A percentile compares a stretch with the other conserved stretches of the same genome.
Evolutionary conservation across 2,888 invertebrate species (phyloP).

Genomic region (Scaptodrosophila latifasciaeformis): DNA sequence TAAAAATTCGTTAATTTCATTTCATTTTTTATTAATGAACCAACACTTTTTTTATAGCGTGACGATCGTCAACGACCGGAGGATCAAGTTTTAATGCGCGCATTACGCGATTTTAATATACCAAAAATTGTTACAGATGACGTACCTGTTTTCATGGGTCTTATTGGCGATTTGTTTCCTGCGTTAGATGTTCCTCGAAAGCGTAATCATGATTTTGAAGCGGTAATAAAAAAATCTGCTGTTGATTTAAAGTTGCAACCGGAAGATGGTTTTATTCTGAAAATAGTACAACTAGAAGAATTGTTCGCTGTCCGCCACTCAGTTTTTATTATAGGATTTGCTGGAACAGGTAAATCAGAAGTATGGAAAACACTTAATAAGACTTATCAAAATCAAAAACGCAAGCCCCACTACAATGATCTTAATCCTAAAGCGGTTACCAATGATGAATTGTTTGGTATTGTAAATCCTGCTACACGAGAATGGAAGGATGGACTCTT

Average conservation of each 20-base stretch:
- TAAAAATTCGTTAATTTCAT: no score
- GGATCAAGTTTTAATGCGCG: constrained; percentile 95
- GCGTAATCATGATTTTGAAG: constrained; percentile 89
- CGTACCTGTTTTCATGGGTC: constrained; percentile 92
- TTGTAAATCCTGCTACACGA: constrained; percentile 93
- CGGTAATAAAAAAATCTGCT: constrained; percentile 84
- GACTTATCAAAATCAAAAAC: constrained; percentile 87
- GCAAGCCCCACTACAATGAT: constrained; percentile 90
- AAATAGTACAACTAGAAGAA: constrained; percentile 94
- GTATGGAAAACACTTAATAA: constrained; percentile 93
- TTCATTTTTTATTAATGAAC: no score
- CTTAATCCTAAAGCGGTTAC: constrained; percentile 97
- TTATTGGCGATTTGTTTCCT: constrained; percentile 94
- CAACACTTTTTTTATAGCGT: constrained; percentile 77
- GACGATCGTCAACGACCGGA: constrained; percentile 86
- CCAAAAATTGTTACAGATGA: constrained; percentile 97
- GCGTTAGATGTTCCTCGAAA: constrained; percentile 94
- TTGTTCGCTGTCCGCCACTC: constrained; percentile 95
- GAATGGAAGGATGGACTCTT: constrained; percentile 96
- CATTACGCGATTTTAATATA: constrained; percentile 93
- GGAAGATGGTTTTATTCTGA: constrained; percentile 90
- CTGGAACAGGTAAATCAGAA: constrained; percentile 94
- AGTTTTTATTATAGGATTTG: constrained; percentile 89
- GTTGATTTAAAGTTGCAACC: constrained; percentile 90
- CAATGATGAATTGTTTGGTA: constrained; percentile 95